Percentiles rank a stretch among this genome's conserved stretches.
phyloP scores from a whole-genome alignment of 2,113 vertebrate species.

The Sterrhoptilus dennistouni region DNA sequence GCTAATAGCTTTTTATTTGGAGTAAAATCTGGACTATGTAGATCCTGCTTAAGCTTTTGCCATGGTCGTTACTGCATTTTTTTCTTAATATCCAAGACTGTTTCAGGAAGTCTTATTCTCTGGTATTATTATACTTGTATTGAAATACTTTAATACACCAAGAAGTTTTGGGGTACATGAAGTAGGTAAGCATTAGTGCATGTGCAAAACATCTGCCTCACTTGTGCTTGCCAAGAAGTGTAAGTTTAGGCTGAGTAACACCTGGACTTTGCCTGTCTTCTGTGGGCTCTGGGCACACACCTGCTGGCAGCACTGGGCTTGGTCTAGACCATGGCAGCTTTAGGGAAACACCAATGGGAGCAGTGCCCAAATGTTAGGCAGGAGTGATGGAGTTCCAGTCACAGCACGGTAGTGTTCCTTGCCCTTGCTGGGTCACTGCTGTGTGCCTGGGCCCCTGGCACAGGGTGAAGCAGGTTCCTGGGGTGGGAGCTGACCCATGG shows the following conservation, averaged over 20 bases:
- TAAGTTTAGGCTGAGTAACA: background rate
- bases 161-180: background rate
- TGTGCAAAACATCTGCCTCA: accelerated
- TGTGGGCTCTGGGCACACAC: background rate
- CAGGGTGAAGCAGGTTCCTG: background rate
- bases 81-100: background rate
- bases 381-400: background rate
- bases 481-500: background rate
- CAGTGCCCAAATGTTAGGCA: accelerated
- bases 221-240: background rate
- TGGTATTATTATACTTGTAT: background rate
- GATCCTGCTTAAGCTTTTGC: background rate
- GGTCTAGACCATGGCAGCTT: background rate
- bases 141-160: background rate
- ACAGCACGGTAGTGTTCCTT: accelerated
- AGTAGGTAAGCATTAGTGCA: background rate
- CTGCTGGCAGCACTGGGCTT: background rate
- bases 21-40: background rate
- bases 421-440: background rate
- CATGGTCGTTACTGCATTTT: background rate
- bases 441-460: background rate
- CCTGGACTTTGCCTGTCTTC: background rate
- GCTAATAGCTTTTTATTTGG: background rate
- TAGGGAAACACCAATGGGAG: background rate
- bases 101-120: background rate